These are phyloP conservation scores for Spatula versicolor DNA, from an alignment of 2,797 vertebrate species.

Conservation along the genomic window DNA sequence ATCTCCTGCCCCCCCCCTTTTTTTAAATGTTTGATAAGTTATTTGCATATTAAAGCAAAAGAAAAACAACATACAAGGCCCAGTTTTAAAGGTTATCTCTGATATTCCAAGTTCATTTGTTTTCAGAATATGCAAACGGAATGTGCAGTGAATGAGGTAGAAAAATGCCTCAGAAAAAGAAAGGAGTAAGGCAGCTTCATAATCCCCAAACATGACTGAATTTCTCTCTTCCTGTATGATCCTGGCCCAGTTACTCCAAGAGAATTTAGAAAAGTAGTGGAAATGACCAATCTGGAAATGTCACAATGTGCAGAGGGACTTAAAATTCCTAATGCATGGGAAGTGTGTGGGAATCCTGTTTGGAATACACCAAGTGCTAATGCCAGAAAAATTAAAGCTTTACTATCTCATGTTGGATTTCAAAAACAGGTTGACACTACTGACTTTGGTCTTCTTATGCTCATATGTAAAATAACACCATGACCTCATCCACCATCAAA, in stretches of 20 bases:
- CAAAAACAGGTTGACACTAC: neutral
- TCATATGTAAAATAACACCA: neutral
- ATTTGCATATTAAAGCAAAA: neutral
- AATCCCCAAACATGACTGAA: neutral
- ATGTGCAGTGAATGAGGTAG: neutral
- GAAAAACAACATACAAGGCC: neutral
- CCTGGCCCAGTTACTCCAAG: neutral
- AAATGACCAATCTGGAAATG: neutral
- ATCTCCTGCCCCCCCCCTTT: accelerated
- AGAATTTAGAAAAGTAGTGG: neutral
- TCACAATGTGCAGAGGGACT: neutral
- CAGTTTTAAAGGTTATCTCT: neutral
- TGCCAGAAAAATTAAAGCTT: neutral
- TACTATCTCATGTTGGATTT: neutral
- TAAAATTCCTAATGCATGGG: neutral
- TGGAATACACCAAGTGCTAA: neutral
- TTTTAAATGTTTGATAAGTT: neutral
- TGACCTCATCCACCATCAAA: neutral
- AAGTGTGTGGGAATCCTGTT: neutral
- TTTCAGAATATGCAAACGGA: neutral
- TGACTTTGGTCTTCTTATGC: neutral
- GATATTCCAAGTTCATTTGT: neutral
- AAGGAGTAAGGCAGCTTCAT: neutral
- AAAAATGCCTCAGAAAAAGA: neutral
- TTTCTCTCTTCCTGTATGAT: neutral